Evolutionary conservation across 2,888 invertebrate species (phyloP), one percentile per base, ranked within the genome.

Genomic region (Macaria liturata): DNA sequence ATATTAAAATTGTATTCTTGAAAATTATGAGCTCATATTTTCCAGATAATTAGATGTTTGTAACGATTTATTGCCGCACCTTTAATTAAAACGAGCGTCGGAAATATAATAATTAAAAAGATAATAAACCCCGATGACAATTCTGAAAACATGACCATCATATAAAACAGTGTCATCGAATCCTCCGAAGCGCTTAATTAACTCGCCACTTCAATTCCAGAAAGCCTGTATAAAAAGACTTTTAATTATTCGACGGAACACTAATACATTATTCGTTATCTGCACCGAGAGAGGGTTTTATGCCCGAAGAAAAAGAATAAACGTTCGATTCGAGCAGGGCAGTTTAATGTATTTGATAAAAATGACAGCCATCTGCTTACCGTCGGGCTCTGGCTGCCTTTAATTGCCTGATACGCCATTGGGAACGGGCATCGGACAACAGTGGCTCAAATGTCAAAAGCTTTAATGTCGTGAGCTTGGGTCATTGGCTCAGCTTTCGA

Each of bases 281-380:
- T 86, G 74, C 66, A 65, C 66, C 55, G 74, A 70, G 75, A 83
- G 81, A 81, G 81, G 80, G 81, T 83, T 86, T 84, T 83, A 86
- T 83, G 77, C 75, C 67, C 64, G 67, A 71, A 75, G 83, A 82
- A 80, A 80, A 83, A 79, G 79, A 78, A 81, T 80, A 84, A 87
- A 86, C 81, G 84, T 85, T 84, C 81, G 81, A 84, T 75, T 80
- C 83, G 79, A 84, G 83, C 81, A 84, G 62, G 78, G 84, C 83
- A 84, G 83, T 88, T 90, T 89, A 90, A 91, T 90, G 91, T 87
- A 84, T 90, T 87, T 89, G 91, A 91, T 91, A 91, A 91, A 82
- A 86, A 76, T 88, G 91, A 90, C 89, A 84, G 88, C 80, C 88
- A 84, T 86, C 88, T 88, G 89, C 86, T 86, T 84, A 87, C 88